A percentile compares a stretch with the other conserved stretches of the same genome.
Conservation (phyloP, 2,888 invertebrate species). For the Sipha maydis region DNA sequence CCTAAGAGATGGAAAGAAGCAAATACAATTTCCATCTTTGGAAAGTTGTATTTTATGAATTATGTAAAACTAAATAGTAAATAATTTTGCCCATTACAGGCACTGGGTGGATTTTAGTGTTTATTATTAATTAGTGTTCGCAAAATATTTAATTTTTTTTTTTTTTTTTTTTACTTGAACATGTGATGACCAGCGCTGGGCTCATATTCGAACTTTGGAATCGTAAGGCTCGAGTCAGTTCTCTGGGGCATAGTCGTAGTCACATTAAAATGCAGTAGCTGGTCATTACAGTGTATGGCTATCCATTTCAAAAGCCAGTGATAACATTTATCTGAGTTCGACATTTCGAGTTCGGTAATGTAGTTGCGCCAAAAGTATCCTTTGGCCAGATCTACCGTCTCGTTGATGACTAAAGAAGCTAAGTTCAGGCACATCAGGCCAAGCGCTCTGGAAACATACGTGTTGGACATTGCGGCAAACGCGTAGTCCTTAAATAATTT, state of each 20-base stretch:
- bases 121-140: too few relatives aligned
- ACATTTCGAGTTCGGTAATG: conserved; percentile 96
- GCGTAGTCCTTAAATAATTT: conserved; percentile 1
- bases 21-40: too few relatives aligned
- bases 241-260: conserved; percentile 63
- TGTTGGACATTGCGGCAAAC: background rate
- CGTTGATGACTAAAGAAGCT: background rate
- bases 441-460: background rate
- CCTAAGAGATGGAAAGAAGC: too few relatives aligned
- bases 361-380: conserved; percentile 77
- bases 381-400: background rate
- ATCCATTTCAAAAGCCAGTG: conserved; percentile 98
- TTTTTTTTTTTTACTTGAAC: conserved; percentile 19
- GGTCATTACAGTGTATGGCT: conserved; percentile 69
- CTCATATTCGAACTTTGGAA: background rate
- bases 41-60: too few relatives aligned
- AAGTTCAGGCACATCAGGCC: background rate
- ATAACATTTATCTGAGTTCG: conserved; percentile 95
- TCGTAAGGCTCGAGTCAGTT: background rate
- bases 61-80: too few relatives aligned
- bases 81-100: too few relatives aligned
- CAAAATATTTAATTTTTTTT: too few relatives aligned
- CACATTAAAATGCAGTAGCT: conserved; percentile 23
- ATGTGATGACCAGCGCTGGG: conserved; percentile 34
- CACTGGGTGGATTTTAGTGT: too few relatives aligned